These are phyloP conservation scores for Lagopus muta DNA, from an alignment of 2,113 vertebrate species.

Conservation along the genomic window DNA sequence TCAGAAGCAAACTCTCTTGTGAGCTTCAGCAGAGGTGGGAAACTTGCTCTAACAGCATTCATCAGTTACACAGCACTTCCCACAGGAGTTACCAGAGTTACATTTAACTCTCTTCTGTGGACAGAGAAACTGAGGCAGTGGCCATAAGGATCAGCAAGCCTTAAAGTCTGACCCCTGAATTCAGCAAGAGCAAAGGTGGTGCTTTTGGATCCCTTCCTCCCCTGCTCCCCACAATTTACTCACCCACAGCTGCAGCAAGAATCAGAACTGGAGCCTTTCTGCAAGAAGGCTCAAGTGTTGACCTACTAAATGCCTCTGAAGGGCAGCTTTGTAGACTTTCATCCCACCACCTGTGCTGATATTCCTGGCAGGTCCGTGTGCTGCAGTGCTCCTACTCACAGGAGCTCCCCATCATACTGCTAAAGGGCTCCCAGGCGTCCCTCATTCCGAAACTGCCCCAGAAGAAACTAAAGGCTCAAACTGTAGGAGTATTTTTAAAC, in stretches of 20 bases:
- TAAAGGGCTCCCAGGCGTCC: background rate
- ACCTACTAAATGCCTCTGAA: rapidly evolving
- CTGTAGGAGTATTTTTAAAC: background rate
- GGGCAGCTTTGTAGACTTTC: background rate
- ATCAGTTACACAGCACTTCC: background rate
- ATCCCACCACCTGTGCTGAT: background rate
- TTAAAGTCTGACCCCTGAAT: background rate
- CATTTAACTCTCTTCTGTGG: background rate
- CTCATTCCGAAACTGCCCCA: background rate
- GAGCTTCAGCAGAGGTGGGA: background rate
- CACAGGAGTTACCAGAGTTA: background rate
- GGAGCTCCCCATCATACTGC: rapidly evolving
- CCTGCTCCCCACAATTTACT: background rate
- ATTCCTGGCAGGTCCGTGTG: background rate
- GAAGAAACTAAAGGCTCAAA: background rate
- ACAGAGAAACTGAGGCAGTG: background rate
- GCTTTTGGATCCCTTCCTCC: background rate
- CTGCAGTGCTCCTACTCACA: rapidly evolving
- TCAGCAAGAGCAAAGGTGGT: rapidly evolving
- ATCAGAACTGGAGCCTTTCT: background rate
- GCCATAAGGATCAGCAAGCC: background rate
- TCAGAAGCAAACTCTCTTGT: background rate
- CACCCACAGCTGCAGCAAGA: background rate
- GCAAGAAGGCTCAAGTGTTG: background rate
- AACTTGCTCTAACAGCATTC: background rate